Percentiles rank a stretch among this genome's conserved stretches.
These are phyloP conservation scores for Agelastica alni DNA, from an alignment of 2,888 invertebrate genomes.

Conservation along the genomic window DNA sequence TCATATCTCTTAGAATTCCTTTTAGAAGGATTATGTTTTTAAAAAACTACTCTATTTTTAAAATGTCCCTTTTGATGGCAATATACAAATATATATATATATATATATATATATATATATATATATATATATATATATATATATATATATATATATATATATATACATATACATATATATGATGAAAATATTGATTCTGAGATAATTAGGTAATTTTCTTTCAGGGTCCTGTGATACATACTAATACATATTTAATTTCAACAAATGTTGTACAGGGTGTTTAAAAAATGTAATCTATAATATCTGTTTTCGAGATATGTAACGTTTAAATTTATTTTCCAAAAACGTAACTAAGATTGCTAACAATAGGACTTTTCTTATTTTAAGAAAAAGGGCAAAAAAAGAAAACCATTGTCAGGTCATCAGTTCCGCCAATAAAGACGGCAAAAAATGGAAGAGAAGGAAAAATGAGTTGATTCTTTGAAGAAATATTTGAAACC, in stretches of 20 bases:
- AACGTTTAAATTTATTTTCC: neutral
- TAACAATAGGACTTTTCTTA: too few relatives aligned
- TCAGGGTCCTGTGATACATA: neutral
- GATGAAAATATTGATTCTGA: too few relatives aligned
- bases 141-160: too few relatives aligned
- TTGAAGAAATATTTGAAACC: constrained; percentile 7
- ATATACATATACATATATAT: too few relatives aligned
- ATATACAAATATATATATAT: too few relatives aligned
- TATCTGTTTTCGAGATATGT: neutral
- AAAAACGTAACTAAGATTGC: neutral
- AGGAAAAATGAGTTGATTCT: constrained; percentile 3
- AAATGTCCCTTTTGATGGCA: too few relatives aligned
- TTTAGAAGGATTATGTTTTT: too few relatives aligned
- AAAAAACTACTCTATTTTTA: too few relatives aligned
- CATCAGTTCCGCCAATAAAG: constrained; percentile 1
- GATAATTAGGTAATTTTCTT: neutral
- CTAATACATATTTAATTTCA: neutral
- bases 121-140: too few relatives aligned
- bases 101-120: too few relatives aligned
- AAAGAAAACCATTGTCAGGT: neutral
- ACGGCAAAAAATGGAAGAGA: constrained; percentile 4
- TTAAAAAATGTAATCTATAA: neutral
- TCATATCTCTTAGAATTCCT: too few relatives aligned
- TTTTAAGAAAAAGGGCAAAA: neutral
- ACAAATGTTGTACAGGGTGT: neutral